A percentile compares a stretch with the other conserved stretches of the same genome.
These are phyloP conservation scores for Sarcophaga carnaria DNA, from an alignment of 2,888 invertebrate genomes.

Conservation along the genomic window DNA sequence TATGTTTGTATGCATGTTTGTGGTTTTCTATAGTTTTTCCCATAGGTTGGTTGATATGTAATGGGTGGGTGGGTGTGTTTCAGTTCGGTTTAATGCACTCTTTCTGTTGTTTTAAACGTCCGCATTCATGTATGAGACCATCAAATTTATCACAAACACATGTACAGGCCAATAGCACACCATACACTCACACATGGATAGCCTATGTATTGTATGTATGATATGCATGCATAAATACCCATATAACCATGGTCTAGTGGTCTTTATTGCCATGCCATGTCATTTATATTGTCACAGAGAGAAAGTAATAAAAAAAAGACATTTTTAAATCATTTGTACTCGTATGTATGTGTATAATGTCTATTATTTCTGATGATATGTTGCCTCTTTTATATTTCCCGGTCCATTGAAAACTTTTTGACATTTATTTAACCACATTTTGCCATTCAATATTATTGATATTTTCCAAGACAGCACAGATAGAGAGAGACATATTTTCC, in stretches of 20 bases:
- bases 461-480: conserved; percentile 15
- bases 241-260: conserved; percentile 37
- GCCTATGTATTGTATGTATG: background rate
- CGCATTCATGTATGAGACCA: background rate
- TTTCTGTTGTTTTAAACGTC: conserved; percentile 28
- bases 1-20: background rate
- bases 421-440: conserved; percentile 61
- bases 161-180: background rate
- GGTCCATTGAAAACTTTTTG: conserved; percentile 43
- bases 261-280: conserved; percentile 54
- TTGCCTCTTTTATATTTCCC: conserved; percentile 14
- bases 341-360: conserved; percentile 8
- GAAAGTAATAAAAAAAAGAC: too few relatives aligned
- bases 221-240: background rate
- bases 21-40: background rate
- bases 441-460: conserved; percentile 51
- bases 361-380: conserved; percentile 45
- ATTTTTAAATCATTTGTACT: conserved; percentile 22
- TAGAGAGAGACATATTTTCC: background rate
- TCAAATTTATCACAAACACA: too few relatives aligned
- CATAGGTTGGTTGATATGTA: background rate
- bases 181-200: background rate
- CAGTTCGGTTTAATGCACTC: conserved; percentile 33
- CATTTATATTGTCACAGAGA: conserved; percentile 52
- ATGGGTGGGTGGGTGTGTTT: background rate